A percentile compares a stretch with the other conserved stretches of the same genome.
Conservation (phyloP, 2,113 vertebrate genomes). For the Myanophis thanlyinensis region DNA sequence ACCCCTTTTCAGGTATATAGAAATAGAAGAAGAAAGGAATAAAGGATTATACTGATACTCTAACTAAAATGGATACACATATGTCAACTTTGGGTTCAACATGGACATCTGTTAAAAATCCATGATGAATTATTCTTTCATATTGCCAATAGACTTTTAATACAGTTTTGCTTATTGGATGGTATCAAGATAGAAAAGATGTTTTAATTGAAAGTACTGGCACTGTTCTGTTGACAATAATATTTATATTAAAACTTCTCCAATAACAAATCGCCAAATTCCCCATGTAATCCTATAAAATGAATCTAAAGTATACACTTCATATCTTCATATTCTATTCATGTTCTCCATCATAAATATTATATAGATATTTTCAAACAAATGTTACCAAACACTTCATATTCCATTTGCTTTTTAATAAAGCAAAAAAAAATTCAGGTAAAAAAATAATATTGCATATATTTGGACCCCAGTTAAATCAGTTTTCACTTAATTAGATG, state of each 20-base stretch:
- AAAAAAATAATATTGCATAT: too few relatives aligned
- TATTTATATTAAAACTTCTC: neutral
- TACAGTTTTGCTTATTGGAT: neutral
- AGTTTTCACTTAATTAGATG: neutral
- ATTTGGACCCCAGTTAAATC: neutral
- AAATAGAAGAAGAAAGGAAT: too few relatives aligned
- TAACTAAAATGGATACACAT: too few relatives aligned
- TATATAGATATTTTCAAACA: neutral
- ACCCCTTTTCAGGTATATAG: too few relatives aligned
- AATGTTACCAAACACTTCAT: neutral
- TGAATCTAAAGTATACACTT: neutral
- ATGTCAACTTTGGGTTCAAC: too few relatives aligned
- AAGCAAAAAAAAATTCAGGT: too few relatives aligned
- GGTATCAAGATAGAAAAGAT: neutral
- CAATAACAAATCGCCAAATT: neutral
- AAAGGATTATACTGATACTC: too few relatives aligned
- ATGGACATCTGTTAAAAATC: too few relatives aligned
- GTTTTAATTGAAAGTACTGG: neutral
- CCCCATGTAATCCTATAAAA: neutral
- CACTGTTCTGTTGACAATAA: neutral
- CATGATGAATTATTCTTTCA: neutral
- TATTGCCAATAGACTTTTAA: neutral
- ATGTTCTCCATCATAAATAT: neutral
- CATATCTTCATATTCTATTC: neutral
- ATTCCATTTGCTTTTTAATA: neutral